Evolutionary conservation across 1,140 invertebrate genomes (phyloP).

Genomic region (Melitaea cinxia): DNA sequence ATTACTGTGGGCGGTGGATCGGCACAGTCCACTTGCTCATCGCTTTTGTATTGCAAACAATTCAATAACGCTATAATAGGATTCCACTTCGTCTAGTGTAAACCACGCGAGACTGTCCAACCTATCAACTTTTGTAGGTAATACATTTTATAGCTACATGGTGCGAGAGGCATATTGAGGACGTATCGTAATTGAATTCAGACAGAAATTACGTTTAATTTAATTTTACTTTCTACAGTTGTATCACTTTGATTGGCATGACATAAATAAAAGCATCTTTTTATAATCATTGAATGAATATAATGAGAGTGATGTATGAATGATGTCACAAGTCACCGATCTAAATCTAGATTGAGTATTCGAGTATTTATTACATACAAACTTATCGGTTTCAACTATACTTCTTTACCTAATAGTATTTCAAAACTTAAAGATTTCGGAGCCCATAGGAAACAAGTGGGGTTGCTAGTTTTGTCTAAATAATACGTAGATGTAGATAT

Average conservation of each 20-base stretch:
- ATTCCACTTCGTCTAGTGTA: slow-evolving; percentile 56
- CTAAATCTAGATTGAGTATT: background rate
- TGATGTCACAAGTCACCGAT: background rate
- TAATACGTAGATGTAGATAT: background rate
- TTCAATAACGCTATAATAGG: slow-evolving; percentile 73
- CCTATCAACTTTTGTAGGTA: slow-evolving; percentile 1
- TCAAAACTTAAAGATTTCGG: background rate
- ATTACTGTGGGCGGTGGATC: slow-evolving; percentile 58
- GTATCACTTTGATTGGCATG: background rate
- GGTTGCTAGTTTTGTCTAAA: background rate
- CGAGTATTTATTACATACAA: background rate
- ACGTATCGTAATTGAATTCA: background rate
- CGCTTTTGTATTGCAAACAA: slow-evolving; percentile 63
- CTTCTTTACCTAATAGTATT: background rate
- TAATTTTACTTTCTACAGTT: background rate
- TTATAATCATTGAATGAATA: background rate
- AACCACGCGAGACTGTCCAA: slow-evolving; percentile 55
- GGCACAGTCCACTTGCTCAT: slow-evolving; percentile 49
- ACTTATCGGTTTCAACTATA: background rate
- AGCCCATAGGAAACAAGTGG: background rate
- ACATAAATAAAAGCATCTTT: background rate
- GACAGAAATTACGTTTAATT: background rate
- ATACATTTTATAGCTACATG: background rate
- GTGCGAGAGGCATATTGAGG: background rate
- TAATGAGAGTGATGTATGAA: background rate